A percentile compares a stretch with the other conserved stretches of the same genome.
Conservation (phyloP, 2,113 vertebrate genomes). For the Glaucidium brasilianum region DNA sequence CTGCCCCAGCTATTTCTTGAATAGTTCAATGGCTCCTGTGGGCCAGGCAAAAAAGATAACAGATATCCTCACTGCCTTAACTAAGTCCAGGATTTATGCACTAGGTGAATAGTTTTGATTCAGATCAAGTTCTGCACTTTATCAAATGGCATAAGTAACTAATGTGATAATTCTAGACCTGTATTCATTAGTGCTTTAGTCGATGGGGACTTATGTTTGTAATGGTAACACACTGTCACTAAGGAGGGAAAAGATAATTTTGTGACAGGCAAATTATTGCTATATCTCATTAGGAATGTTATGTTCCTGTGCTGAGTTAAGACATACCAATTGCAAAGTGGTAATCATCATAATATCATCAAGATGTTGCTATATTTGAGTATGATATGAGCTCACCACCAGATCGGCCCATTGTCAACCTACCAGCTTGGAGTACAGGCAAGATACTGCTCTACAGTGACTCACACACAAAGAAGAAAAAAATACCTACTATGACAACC, state of each 20-base stretch:
- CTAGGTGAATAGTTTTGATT: neutral
- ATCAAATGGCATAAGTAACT: neutral
- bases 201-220: neutral
- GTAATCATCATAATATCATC: slow-evolving; percentile 17
- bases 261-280: slow-evolving; percentile 44
- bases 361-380: slow-evolving; percentile 36
- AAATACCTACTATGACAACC: neutral
- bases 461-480: neutral
- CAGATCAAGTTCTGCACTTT: neutral
- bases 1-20: neutral
- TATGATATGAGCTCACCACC: neutral
- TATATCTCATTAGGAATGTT: slow-evolving; percentile 19
- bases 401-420: neutral
- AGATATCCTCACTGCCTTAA: neutral
- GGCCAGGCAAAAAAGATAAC: neutral
- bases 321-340: slow-evolving; percentile 6
- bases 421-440: neutral
- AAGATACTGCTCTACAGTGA: neutral
- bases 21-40: neutral
- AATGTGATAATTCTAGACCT: neutral
- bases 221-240: neutral
- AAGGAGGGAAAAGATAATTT: neutral
- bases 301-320: neutral
- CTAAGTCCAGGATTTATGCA: neutral
- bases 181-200: neutral